A percentile compares a stretch with the other conserved stretches of the same genome.
Evolutionary conservation across 1,140 invertebrate species (phyloP).

Genomic region (Octopus sinensis): DNA sequence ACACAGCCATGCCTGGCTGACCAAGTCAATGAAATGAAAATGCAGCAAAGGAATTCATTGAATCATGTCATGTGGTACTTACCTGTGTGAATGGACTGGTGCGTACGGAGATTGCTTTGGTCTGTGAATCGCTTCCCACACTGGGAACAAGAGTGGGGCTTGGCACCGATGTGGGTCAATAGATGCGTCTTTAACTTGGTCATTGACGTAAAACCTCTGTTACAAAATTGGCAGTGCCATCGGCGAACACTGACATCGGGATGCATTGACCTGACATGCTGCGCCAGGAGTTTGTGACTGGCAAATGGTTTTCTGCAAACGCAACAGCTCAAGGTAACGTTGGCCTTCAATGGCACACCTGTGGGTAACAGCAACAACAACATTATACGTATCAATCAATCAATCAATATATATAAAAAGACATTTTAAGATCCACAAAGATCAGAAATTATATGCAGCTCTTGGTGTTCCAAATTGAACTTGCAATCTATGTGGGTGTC

Average conservation of each 20-base stretch:
- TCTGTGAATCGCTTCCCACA: slow-evolving; percentile 42
- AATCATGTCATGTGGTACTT: background rate
- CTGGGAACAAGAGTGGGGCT: slow-evolving; percentile 33
- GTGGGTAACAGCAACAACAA: background rate
- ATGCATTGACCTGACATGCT: slow-evolving; percentile 24
- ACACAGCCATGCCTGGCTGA: too few relatives aligned
- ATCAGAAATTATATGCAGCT: too few relatives aligned
- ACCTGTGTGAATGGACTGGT: slow-evolving; percentile 39
- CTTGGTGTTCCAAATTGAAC: too few relatives aligned
- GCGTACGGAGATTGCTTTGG: slow-evolving; percentile 37
- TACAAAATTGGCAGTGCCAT: slow-evolving; percentile 32
- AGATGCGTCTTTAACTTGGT: slow-evolving; percentile 37
- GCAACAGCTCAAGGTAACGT: slow-evolving; percentile 20
- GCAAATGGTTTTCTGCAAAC: slow-evolving; percentile 33
- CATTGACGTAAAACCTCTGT: slow-evolving; percentile 27
- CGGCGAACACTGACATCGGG: slow-evolving; percentile 17
- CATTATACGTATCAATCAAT: too few relatives aligned
- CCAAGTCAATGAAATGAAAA: too few relatives aligned
- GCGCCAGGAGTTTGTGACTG: slow-evolving; percentile 22
- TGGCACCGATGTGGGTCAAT: slow-evolving; percentile 32
- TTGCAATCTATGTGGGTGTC: too few relatives aligned
- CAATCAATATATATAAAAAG: too few relatives aligned
- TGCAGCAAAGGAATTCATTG: too few relatives aligned
- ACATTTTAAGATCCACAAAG: too few relatives aligned
- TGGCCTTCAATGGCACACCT: background rate